Evolutionary conservation across 2,888 invertebrate species (phyloP).

Genomic region (Drosophila histrio): DNA sequence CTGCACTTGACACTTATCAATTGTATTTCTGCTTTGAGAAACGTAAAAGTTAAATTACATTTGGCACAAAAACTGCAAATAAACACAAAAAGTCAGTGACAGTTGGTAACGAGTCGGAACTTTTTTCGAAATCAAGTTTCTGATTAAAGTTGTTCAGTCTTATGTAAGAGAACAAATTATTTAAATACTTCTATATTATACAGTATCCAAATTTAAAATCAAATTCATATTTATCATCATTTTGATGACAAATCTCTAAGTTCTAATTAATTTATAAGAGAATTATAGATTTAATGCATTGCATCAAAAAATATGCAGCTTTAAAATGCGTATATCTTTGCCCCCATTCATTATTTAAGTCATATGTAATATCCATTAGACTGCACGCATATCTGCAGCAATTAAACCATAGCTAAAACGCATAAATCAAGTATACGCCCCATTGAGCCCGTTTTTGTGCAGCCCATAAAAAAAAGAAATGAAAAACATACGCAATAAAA

Average conservation of each 20-base stretch:
- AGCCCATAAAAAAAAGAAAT: slow-evolving; percentile 7
- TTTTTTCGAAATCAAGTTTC: neutral
- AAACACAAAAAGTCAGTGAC: slow-evolving; percentile 16
- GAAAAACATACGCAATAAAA: slow-evolving; percentile 18
- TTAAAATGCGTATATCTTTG: neutral
- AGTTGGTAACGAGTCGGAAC: neutral
- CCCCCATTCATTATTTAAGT: neutral
- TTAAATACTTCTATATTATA: no score
- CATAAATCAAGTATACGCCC: slow-evolving; percentile 69
- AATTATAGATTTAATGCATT: no score
- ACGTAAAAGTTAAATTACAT: slow-evolving; percentile 45
- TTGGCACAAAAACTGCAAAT: slow-evolving; percentile 19
- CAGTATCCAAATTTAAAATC: no score
- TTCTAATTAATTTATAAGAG: no score
- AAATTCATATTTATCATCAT: no score
- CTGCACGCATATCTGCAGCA: slow-evolving; percentile 50
- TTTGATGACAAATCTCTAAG: no score
- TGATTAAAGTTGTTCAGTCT: neutral
- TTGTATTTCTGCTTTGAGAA: slow-evolving; percentile 20
- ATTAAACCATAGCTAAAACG: slow-evolving; percentile 49
- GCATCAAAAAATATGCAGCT: no score
- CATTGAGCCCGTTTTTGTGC: slow-evolving; percentile 49
- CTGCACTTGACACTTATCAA: slow-evolving; percentile 42
- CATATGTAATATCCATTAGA: slow-evolving; percentile 5
- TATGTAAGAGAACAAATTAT: no score